Evolutionary conservation across 2,888 invertebrate genomes (phyloP).

Genomic region (Drosophila siamana): DNA sequence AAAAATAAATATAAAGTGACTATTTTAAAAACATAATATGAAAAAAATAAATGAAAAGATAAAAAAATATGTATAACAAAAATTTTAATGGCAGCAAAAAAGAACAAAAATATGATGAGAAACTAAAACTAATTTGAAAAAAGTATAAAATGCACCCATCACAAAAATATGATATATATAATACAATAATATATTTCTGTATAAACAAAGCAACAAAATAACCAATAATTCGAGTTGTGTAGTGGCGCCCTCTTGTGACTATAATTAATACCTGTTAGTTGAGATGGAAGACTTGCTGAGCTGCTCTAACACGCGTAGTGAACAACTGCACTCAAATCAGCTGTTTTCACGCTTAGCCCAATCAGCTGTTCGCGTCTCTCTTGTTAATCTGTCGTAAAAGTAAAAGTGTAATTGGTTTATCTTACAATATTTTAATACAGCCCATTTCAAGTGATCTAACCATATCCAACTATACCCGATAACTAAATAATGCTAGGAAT

Average conservation of each 20-base stretch:
- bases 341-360: slow-evolving; percentile 2
- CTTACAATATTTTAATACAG: slow-evolving; percentile 23
- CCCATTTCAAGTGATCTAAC: slow-evolving; percentile 22
- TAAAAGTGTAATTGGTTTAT: not conserved
- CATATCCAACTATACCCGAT: not conserved
- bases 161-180: too few relatives aligned
- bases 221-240: too few relatives aligned
- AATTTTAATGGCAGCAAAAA: too few relatives aligned
- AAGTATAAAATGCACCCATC: too few relatives aligned
- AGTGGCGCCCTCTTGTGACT: too few relatives aligned
- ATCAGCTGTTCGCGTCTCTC: not conserved
- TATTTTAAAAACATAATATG: slow-evolving; percentile 34
- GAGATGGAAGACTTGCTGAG: not conserved
- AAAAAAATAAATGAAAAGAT: too few relatives aligned
- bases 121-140: too few relatives aligned
- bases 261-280: not conserved
- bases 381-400: too few relatives aligned
- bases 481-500: slow-evolving; percentile 1
- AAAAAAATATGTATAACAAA: too few relatives aligned
- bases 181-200: too few relatives aligned
- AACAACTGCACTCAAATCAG: not conserved
- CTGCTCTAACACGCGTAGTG: not conserved
- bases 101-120: too few relatives aligned
- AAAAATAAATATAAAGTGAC: slow-evolving; percentile 18
- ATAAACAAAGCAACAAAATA: too few relatives aligned